Evolutionary conservation across 2,888 invertebrate species (phyloP).

Genomic region (Cerceris rybyensis): DNA sequence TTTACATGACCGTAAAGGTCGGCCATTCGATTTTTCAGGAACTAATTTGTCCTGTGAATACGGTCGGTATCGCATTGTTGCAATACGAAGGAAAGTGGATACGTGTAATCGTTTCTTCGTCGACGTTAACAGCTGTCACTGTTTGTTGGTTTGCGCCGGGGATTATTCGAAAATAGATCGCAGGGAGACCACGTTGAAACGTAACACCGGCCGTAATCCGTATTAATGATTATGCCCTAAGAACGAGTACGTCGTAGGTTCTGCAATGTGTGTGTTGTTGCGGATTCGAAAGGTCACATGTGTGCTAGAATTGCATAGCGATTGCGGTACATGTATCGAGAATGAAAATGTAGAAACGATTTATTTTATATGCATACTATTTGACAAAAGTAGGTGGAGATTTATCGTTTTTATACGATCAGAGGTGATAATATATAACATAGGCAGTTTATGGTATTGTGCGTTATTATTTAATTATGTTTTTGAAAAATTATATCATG

Average conservation of each 20-base stretch:
- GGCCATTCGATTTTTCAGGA: constrained; percentile 9
- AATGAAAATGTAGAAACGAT: not conserved
- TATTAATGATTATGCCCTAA: constrained; percentile 74
- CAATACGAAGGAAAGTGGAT: constrained; percentile 57
- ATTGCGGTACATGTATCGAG: not conserved
- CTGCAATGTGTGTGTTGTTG: constrained; percentile 25
- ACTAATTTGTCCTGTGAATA: constrained; percentile 41
- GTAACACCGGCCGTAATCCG: constrained; percentile 75
- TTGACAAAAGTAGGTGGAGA: no score
- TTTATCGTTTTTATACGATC: no score
- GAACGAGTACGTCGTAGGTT: constrained; percentile 27
- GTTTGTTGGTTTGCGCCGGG: constrained; percentile 78
- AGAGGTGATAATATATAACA: no score
- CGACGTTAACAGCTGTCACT: constrained; percentile 79
- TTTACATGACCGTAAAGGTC: constrained; percentile 18
- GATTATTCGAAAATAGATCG: constrained; percentile 79
- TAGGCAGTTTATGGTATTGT: no score
- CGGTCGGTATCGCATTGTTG: constrained; percentile 12
- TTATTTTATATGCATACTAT: not conserved
- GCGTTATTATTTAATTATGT: no score
- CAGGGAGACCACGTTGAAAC: constrained; percentile 67
- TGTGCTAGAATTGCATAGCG: constrained; percentile 29
- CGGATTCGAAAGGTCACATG: constrained; percentile 36
- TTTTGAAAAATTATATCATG: no score
- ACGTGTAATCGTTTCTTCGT: constrained; percentile 51